Evolutionary conservation across 2,113 vertebrate genomes (phyloP).

Genomic region (human (Homo sapiens)): GRCh38 chr9:133806501-133807000

Average conservation of each 20-base stretch:
- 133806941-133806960: rapidly evolving
- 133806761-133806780: background rate
- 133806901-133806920: background rate
- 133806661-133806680: background rate
- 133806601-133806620: too few relatives aligned
- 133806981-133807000: background rate
- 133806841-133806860: background rate
- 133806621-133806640: background rate
- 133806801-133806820: rapidly evolving
- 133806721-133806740: background rate
- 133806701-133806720: background rate
- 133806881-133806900: rapidly evolving
- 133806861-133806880: rapidly evolving
- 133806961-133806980: background rate
- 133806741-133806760: rapidly evolving
- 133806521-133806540: background rate
- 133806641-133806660: background rate
- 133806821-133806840: rapidly evolving
- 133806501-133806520: background rate
- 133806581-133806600: rapidly evolving
- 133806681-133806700: rapidly evolving
- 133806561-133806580: rapidly evolving
- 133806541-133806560: rapidly evolving
- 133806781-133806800: rapidly evolving
- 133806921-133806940: rapidly evolving